A percentile compares a stretch with the other conserved stretches of the same genome.
phyloP scores from a whole-genome alignment of 2,888 invertebrate species.

The Diplolepis rosae region DNA sequence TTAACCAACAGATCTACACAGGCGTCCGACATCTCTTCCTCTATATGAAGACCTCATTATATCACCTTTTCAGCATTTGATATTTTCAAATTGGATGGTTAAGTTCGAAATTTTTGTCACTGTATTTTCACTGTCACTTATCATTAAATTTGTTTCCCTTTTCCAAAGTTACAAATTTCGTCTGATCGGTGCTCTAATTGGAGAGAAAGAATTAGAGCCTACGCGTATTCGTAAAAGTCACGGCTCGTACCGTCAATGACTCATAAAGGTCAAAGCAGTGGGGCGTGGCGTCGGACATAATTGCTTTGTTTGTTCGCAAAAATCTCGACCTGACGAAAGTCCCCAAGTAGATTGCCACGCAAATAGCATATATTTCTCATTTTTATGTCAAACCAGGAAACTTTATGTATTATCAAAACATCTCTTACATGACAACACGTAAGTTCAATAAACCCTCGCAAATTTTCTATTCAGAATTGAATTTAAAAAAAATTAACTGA shows the following conservation, averaged over 20 bases:
- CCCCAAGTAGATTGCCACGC: neutral
- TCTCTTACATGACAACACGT: no score
- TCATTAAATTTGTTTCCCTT: no score
- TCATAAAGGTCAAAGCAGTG: slow-evolving; percentile 43
- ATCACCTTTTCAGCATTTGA: no score
- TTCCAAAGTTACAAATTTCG: neutral
- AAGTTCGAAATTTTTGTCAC: no score
- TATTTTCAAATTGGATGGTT: no score
- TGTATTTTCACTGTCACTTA: no score
- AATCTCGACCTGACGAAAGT: slow-evolving; percentile 52
- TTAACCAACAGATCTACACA: no score
- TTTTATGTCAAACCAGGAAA: slow-evolving; percentile 3
- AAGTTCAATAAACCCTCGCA: no score
- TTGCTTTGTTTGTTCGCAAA: slow-evolving; percentile 64
- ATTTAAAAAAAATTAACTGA: no score
- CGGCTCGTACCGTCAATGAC: slow-evolving; percentile 40
- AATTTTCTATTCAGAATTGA: slow-evolving; percentile 37
- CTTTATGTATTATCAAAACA: slow-evolving; percentile 36
- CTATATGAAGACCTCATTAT: no score
- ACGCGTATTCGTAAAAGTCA: slow-evolving; percentile 2
- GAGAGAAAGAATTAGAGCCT: neutral
- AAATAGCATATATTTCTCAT: slow-evolving; percentile 7
- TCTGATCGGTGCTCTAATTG: neutral
- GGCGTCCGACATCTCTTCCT: no score
- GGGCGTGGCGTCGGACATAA: slow-evolving; percentile 50